Base-by-base conservation (phyloP, 2,797 vertebrate species). In the Odontamblyopus rebecca region DNA sequence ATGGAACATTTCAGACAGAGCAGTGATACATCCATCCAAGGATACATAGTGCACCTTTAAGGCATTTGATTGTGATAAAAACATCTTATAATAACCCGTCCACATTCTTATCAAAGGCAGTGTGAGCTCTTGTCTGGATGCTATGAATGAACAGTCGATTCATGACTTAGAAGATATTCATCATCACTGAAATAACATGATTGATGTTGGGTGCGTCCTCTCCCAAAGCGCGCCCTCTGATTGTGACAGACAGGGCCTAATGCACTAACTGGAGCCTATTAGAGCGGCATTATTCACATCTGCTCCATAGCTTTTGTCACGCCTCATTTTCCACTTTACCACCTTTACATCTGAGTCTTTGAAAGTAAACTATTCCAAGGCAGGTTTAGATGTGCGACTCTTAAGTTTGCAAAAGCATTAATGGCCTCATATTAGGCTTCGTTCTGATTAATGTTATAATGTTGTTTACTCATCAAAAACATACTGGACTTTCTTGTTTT, bases 191-290 rank as follows among this genome's bases (percentile, higher is more conserved):
- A 79, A 76, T 70, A 77, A 73, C 75, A 27, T 72, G 73, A 78
- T 18, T 61, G 68, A 80, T 76, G 73, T 41, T 60, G 44, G 53
- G 70, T 72, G 18, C 54, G 26, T 74, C 74, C 2, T n/a, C 51
- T 67, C 9, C 19, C 30, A 53, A 32, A 67, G 18, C 5, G 18
- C 1, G 5, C 29, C 29, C 48, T 32, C 48, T 61, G 61, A 35
- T 81, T 73, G 38, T 77, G 76, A 75, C 73, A 77, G 67, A 13
- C 71, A 41, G 57, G 32, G 68, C 73, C 82, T 73, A 73, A 81
- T 80, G 65, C 59, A 50, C 15, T 63, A 50, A 66, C 41, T 67
- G 44, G 0, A 61, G 44, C 63, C 69, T 59, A 4, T 70, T 63
- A 35, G 35, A 51, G n/a, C 57, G 27, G 50, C 6, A 57, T 56